Evolutionary conservation across 2,888 invertebrate genomes (phyloP).

Genomic region (Pollenia angustigena): DNA sequence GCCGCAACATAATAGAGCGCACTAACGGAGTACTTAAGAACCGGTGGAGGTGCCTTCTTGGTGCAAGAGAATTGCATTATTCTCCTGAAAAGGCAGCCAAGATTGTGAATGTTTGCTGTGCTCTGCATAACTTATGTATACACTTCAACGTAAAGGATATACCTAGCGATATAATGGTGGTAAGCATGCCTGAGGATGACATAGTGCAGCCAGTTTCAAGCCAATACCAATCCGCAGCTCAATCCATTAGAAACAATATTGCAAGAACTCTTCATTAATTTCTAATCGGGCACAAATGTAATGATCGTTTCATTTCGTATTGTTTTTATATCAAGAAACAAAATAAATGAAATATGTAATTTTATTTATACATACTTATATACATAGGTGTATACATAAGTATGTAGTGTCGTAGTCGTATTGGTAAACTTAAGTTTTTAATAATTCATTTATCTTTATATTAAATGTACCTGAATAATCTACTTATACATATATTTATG

Average conservation of each 20-base stretch:
- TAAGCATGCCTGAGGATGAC: background rate
- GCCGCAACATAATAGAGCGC: too few species aligned
- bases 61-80: background rate
- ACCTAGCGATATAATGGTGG: background rate
- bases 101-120: background rate
- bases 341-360: too few species aligned
- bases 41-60: background rate
- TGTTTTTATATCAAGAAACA: background rate
- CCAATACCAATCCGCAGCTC: too few species aligned
- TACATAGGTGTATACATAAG: too few species aligned
- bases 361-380: too few species aligned
- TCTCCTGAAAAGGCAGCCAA: background rate
- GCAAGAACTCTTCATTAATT: slow-evolving; percentile 5
- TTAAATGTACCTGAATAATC: too few species aligned
- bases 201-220: too few species aligned
- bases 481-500: too few species aligned
- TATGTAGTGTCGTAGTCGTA: too few species aligned
- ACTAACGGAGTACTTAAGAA: background rate
- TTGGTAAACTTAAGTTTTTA: too few species aligned
- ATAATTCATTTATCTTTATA: too few species aligned
- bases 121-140: background rate
- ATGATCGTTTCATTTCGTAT: background rate
- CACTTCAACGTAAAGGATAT: background rate
- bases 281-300: background rate
- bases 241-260: background rate